These are phyloP conservation scores for Schizopygopsis malacanthus DNA, from an alignment of 2,797 vertebrate genomes.

Conservation along the genomic window DNA sequence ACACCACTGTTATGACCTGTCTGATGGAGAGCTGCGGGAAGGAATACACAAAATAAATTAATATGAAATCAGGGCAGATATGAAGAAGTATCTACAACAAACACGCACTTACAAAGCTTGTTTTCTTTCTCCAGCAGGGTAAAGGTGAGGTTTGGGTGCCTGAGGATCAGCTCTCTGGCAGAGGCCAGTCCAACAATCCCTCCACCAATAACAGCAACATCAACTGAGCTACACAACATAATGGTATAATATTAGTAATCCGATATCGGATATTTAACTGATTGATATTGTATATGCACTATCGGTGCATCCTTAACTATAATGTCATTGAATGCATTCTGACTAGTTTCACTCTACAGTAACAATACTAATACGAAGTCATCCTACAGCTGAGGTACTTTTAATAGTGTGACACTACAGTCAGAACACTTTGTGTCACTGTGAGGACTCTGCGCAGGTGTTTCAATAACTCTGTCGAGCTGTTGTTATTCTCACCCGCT, in stretches of 20 bases:
- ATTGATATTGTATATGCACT: too few relatives aligned
- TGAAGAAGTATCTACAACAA: not conserved
- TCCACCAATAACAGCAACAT: constrained; percentile 87
- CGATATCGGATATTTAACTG: not conserved
- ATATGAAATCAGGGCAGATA: not conserved
- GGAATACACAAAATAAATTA: not conserved
- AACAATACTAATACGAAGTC: not conserved
- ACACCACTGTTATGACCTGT: constrained; percentile 97
- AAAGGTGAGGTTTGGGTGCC: constrained; percentile 85
- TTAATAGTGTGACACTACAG: not conserved
- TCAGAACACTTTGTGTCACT: not conserved
- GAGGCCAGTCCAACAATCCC: constrained; percentile 94
- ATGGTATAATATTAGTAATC: not conserved
- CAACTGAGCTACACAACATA: constrained; percentile 74
- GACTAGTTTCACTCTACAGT: not conserved
- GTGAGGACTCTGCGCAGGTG: not conserved
- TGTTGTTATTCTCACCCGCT: constrained; percentile 58
- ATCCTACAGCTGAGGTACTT: not conserved
- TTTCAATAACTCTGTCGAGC: not conserved
- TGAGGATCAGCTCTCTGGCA: constrained; percentile 86
- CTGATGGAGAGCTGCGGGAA: constrained; percentile 79
- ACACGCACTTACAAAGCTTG: constrained; percentile 81
- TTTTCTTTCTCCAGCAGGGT: constrained; percentile 92
- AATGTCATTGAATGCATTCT: not conserved
- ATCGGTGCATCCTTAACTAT: not conserved